A percentile compares a stretch with the other conserved stretches of the same genome.
Evolutionary conservation across 2,113 vertebrate genomes (phyloP).

Genomic region (Corynorhinus townsendii): DNA sequence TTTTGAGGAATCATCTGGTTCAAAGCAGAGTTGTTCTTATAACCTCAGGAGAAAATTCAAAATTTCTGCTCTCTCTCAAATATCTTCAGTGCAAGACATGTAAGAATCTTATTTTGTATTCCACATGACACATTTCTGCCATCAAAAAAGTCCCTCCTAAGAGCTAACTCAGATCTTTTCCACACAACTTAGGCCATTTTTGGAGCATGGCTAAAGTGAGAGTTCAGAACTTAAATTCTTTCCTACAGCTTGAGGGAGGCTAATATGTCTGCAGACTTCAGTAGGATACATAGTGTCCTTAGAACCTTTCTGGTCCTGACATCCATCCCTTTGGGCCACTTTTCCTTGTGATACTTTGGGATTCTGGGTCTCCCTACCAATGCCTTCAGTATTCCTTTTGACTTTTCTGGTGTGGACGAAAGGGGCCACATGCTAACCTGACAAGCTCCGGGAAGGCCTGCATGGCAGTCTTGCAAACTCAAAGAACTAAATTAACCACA

Average conservation of each 20-base stretch:
- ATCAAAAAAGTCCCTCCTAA: not conserved
- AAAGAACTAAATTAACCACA: too few species aligned
- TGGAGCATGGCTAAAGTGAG: not conserved
- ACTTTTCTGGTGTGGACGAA: not conserved
- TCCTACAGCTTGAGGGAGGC: not conserved
- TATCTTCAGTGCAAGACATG: not conserved
- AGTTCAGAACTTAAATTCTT: not conserved
- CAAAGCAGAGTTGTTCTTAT: conserved; percentile 37
- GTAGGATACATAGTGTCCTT: not conserved
- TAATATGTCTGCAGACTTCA: not conserved
- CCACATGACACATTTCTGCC: not conserved
- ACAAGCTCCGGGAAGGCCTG: too few species aligned
- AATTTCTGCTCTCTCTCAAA: conserved; percentile 27
- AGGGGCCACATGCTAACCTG: too few species aligned
- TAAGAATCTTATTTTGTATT: conserved; percentile 10
- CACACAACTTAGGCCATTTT: not conserved
- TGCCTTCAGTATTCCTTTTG: not conserved
- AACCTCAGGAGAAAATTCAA: conserved; percentile 8
- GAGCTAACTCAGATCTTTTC: not conserved
- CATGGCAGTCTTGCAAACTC: too few species aligned
- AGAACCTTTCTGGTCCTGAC: not conserved
- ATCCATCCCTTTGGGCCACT: not conserved
- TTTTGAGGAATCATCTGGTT: conserved; percentile 49
- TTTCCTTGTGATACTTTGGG: not conserved
- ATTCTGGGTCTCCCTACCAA: not conserved